These are phyloP conservation scores for Helogale parvula DNA, from an alignment of 2,113 vertebrate genomes.

Conservation along the genomic window DNA sequence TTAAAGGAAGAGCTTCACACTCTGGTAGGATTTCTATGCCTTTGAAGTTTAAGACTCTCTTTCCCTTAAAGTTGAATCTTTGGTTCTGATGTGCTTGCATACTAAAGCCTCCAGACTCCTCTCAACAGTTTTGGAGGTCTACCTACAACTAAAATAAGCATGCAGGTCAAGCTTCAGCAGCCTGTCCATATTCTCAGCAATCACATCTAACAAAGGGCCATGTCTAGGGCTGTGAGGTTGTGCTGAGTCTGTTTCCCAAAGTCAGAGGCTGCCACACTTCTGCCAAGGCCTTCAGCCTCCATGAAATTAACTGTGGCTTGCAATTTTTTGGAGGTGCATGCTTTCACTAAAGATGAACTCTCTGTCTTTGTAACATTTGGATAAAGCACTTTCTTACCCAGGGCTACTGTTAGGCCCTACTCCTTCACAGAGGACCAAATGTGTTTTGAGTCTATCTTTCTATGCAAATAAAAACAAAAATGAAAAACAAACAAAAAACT, in stretches of 20 bases:
- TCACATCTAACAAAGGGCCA: not conserved
- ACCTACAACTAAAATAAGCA: too few relatives aligned
- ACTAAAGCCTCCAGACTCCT: not conserved
- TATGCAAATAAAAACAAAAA: not conserved
- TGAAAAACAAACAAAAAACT: not conserved
- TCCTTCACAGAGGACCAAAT: not conserved
- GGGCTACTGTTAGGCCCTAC: not conserved
- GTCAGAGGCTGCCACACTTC: not conserved
- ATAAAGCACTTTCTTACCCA: not conserved
- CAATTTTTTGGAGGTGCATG: not conserved
- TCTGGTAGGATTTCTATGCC: too few relatives aligned
- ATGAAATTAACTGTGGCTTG: not conserved
- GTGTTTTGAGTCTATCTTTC: not conserved
- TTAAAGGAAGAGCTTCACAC: not conserved
- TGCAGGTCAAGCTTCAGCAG: not conserved
- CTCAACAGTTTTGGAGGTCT: not conserved
- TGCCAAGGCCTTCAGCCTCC: not conserved
- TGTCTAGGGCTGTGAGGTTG: accelerated
- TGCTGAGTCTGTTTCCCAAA: not conserved
- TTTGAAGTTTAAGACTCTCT: not conserved
- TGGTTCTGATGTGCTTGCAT: not conserved
- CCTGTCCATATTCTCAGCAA: not conserved
- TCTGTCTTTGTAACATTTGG: not conserved
- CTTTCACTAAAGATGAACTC: not conserved
- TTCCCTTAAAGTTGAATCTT: not conserved